A percentile compares a stretch with the other conserved stretches of the same genome.
phyloP scores from a whole-genome alignment of 2,797 vertebrate genomes.

The Rhinichthys osculus region DNA sequence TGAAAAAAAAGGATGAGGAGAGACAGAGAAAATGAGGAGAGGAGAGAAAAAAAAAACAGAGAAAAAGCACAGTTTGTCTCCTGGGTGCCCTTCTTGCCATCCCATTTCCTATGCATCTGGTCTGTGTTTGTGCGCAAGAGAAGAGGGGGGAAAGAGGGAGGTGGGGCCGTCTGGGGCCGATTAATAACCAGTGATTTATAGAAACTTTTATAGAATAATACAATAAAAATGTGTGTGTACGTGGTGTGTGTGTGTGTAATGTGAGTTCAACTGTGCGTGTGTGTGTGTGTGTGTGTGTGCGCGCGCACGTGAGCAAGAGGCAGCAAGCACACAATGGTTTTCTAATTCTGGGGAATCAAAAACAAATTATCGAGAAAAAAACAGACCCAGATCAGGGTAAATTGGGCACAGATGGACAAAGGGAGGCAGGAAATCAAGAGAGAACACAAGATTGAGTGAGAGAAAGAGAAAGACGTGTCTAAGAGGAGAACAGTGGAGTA shows the following conservation, averaged over 20 bases:
- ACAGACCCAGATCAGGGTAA: conserved; percentile 85
- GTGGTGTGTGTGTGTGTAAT: conserved; percentile 66
- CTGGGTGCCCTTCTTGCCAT: conserved; percentile 91
- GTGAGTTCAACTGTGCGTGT: conserved; percentile 53
- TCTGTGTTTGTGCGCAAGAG: conserved; percentile 83
- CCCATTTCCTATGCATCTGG: conserved; percentile 87
- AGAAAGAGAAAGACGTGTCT: conserved; percentile 57
- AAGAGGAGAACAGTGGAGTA: conserved; percentile 60
- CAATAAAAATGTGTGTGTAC: conserved; percentile 89
- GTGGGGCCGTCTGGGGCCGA: conserved; percentile 86
- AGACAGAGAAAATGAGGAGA: conserved; percentile 45
- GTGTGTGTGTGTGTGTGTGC: background rate
- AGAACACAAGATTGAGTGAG: conserved; percentile 58
- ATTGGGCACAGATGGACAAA: conserved; percentile 94
- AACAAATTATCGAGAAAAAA: conserved; percentile 93
- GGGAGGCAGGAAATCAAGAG: conserved; percentile 77
- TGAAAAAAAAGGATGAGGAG: conserved; percentile 71
- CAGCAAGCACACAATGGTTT: conserved; percentile 88
- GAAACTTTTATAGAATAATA: conserved; percentile 99
- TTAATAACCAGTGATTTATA: conserved; percentile 99
- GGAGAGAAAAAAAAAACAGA: conserved; percentile 54
- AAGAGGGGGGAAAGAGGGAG: conserved; percentile 64
- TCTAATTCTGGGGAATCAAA: conserved; percentile 97
- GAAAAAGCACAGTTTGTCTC: conserved; percentile 84
- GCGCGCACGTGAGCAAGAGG: conserved; percentile 63